Evolutionary conservation across 2,797 vertebrate genomes (phyloP).

Genomic region (Toxotes lorentzi): DNA sequence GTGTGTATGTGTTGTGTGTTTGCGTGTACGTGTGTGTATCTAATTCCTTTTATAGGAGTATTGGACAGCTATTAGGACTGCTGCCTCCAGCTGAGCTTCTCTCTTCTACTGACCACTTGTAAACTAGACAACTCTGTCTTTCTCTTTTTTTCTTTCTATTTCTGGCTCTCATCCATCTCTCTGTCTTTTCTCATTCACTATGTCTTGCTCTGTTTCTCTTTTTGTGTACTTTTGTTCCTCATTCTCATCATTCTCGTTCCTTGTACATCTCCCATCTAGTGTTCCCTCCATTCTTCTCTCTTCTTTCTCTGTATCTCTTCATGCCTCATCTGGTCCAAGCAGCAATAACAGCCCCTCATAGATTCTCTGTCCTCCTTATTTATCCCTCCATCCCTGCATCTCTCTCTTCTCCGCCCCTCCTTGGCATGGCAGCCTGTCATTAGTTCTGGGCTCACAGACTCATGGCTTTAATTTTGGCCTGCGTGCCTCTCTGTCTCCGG

Average conservation of each 20-base stretch:
- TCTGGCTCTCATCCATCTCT: slow-evolving; percentile 20
- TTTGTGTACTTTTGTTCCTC: not conserved
- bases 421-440: slow-evolving; percentile 75
- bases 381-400: slow-evolving; percentile 56
- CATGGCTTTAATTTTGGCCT: slow-evolving; percentile 71
- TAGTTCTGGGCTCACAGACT: slow-evolving; percentile 72
- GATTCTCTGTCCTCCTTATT: slow-evolving; percentile 51
- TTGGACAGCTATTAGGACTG: slow-evolving; percentile 62
- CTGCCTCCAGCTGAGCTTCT: slow-evolving; percentile 66
- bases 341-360: slow-evolving; percentile 52
- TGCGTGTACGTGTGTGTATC: slow-evolving; percentile 16
- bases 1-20: slow-evolving; percentile 26
- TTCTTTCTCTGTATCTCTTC: slow-evolving; percentile 26
- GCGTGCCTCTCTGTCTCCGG: slow-evolving; percentile 50
- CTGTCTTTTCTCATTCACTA: slow-evolving; percentile 14
- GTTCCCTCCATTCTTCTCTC: slow-evolving; percentile 34
- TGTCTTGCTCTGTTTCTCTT: slow-evolving; percentile 18
- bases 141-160: slow-evolving; percentile 12
- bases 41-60: slow-evolving; percentile 53
- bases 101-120: slow-evolving; percentile 55
- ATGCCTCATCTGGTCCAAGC: slow-evolving; percentile 54
- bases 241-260: slow-evolving; percentile 10
- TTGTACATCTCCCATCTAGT: slow-evolving; percentile 2
- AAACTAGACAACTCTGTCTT: slow-evolving; percentile 23
- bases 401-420: slow-evolving; percentile 56